These are phyloP conservation scores for Limnephilus auricula DNA, from an alignment of 2,888 invertebrate species.

Conservation along the genomic window DNA sequence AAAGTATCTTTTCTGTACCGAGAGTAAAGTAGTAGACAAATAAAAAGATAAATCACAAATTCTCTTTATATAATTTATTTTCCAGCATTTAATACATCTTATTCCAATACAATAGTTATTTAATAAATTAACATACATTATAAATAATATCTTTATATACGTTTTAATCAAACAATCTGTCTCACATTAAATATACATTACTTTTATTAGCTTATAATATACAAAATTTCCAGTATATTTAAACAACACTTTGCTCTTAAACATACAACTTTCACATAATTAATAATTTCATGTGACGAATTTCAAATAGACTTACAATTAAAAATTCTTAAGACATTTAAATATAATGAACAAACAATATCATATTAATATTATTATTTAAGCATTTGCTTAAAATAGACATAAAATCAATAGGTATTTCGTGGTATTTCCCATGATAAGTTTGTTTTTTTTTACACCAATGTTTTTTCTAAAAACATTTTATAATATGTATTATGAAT, in stretches of 20 bases:
- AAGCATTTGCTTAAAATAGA: slow-evolving; percentile 4
- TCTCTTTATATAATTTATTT: slow-evolving; percentile 36
- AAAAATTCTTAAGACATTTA: slow-evolving; percentile 24
- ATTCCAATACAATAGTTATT: slow-evolving; percentile 20
- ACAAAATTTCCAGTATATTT: slow-evolving; percentile 10
- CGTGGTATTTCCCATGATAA: neutral
- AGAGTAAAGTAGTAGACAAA: too few relatives aligned
- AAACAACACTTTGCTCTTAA: neutral
- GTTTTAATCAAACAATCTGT: slow-evolving; percentile 12
- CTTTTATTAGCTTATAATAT: neutral
- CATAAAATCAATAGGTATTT: neutral
- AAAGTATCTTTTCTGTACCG: too few relatives aligned
- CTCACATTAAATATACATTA: slow-evolving; percentile 21
- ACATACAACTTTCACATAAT: neutral
- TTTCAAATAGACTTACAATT: slow-evolving; percentile 38
- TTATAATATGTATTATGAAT: slow-evolving; percentile 10
- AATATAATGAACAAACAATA: slow-evolving; percentile 7
- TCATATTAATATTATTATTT: neutral
- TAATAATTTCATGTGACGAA: slow-evolving; percentile 36
- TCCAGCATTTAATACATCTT: slow-evolving; percentile 40
- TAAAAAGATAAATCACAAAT: neutral
- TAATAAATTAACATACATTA: slow-evolving; percentile 27
- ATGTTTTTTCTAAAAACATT: slow-evolving; percentile 21
- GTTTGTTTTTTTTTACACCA: neutral
- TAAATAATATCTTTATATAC: neutral